Percentiles rank a stretch among this genome's conserved stretches.
Conservation (phyloP, 2,888 invertebrate species). For the Sminthurinus aureus region DNA sequence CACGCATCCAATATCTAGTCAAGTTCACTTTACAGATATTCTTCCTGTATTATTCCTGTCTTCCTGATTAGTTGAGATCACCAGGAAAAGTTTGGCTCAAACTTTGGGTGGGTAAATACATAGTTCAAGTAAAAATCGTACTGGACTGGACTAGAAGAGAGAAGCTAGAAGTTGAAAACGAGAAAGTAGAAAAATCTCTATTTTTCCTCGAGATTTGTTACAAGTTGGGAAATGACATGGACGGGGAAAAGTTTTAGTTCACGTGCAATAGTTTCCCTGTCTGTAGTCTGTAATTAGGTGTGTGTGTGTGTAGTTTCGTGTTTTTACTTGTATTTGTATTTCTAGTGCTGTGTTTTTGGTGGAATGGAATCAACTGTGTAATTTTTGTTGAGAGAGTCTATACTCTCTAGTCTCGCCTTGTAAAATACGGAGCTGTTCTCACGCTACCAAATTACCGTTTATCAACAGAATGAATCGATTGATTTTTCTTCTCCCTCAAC, state of each 20-base stretch:
- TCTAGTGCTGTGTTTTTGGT: not conserved
- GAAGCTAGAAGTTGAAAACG: no score
- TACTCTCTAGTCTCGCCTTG: not conserved
- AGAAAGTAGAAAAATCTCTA: no score
- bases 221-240: not conserved
- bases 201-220: not conserved
- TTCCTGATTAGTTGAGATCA: no score
- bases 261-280: not conserved
- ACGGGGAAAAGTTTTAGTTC: not conserved
- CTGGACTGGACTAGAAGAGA: no score
- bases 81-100: no score
- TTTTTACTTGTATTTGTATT: not conserved
- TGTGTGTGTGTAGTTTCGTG: not conserved
- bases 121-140: no score
- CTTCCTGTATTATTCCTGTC: no score
- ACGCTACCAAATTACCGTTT: slow-evolving; percentile 35
- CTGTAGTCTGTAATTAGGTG: not conserved
- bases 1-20: no score
- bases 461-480: slow-evolving; percentile 30
- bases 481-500: slow-evolving; percentile 17
- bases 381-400: slow-evolving; percentile 11
- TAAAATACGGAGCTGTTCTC: slow-evolving; percentile 30
- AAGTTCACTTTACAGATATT: no score
- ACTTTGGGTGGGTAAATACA: no score
- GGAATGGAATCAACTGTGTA: not conserved